Conservation (phyloP, 2,888 invertebrate genomes). For the Euproctis similis region DNA sequence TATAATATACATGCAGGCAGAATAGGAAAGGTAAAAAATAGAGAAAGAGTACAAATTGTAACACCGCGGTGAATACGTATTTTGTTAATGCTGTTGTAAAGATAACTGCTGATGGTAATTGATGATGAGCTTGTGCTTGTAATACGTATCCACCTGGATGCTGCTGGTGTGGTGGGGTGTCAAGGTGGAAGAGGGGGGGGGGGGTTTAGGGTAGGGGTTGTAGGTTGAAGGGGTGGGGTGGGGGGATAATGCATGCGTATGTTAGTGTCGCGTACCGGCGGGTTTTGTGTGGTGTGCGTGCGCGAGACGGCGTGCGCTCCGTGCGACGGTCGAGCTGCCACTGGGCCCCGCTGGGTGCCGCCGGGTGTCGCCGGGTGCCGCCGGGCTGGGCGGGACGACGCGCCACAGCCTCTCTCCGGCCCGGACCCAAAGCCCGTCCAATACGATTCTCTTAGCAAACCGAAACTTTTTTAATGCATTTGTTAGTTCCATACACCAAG, state of each 20-base stretch:
- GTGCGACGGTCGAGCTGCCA: constrained; percentile 60
- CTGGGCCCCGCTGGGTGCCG: constrained; percentile 37
- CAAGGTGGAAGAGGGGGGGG: constrained; percentile 11
- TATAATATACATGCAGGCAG: no score
- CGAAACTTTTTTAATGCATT: constrained; percentile 46
- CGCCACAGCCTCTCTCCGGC: constrained; percentile 42
- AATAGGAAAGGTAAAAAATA: no score
- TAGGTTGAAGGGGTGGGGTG: constrained; percentile 9
- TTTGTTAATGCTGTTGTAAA: constrained; percentile 16
- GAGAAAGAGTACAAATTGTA: no score
- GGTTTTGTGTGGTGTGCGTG: constrained; percentile 54
- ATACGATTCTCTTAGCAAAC: constrained; percentile 26
- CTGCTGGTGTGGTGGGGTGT: constrained; percentile 10
- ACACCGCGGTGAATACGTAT: constrained; percentile 28
- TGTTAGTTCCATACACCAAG: no score
- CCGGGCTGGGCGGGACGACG: constrained; percentile 23
- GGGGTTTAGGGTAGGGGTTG: constrained; percentile 6
- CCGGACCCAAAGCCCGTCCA: constrained; percentile 50
- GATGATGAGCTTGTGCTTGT: constrained; percentile 33
- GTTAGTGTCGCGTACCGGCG: constrained; percentile 67
- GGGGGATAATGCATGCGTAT: constrained; percentile 46
- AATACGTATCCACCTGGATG: constrained; percentile 52
- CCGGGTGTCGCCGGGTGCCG: constrained; percentile 46
- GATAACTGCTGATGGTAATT: constrained; percentile 21
- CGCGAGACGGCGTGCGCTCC: constrained; percentile 68